Conservation (phyloP, 2,797 vertebrate genomes). For the Fistularia commersonii region DNA sequence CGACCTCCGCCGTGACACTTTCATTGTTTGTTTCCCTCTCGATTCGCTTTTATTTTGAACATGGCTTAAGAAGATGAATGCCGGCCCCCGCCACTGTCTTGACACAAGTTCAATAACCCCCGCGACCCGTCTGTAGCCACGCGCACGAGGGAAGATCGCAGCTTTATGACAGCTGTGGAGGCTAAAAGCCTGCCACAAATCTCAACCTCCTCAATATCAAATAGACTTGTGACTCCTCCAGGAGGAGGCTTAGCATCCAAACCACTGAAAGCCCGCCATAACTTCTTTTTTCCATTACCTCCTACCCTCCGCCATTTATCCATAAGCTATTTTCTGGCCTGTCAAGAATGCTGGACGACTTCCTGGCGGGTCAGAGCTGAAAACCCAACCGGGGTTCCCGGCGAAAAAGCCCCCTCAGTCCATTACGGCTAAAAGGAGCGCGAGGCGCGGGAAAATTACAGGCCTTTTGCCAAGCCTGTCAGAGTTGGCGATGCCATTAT, state of each 20-base stretch:
- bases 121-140: slow-evolving; percentile 3
- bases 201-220: slow-evolving; percentile 50
- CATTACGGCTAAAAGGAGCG: slow-evolving; percentile 55
- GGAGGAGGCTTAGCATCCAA: slow-evolving; percentile 57
- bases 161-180: slow-evolving; percentile 45
- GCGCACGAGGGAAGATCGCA: slow-evolving; percentile 32
- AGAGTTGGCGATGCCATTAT: slow-evolving; percentile 29
- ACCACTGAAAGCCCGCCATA: slow-evolving; percentile 54
- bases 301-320: slow-evolving; percentile 44
- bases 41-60: slow-evolving; percentile 24
- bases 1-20: slow-evolving; percentile 30
- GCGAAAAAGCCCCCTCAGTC: slow-evolving; percentile 28
- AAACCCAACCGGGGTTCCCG: slow-evolving; percentile 39
- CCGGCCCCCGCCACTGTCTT: slow-evolving; percentile 9
- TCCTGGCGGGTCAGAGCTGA: slow-evolving; percentile 57
- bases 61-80: slow-evolving; percentile 27
- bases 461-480: slow-evolving; percentile 41
- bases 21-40: slow-evolving; percentile 37
- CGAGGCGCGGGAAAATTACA: slow-evolving; percentile 57
- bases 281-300: slow-evolving; percentile 44
- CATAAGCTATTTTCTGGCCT: slow-evolving; percentile 56
- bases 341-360: slow-evolving; percentile 48
- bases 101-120: slow-evolving; percentile 30
- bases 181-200: slow-evolving; percentile 51
- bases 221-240: slow-evolving; percentile 46